Percentiles rank a stretch among this genome's conserved stretches.
Conservation (phyloP, 1,140 invertebrate genomes). For the Drosophila asahinai region DNA sequence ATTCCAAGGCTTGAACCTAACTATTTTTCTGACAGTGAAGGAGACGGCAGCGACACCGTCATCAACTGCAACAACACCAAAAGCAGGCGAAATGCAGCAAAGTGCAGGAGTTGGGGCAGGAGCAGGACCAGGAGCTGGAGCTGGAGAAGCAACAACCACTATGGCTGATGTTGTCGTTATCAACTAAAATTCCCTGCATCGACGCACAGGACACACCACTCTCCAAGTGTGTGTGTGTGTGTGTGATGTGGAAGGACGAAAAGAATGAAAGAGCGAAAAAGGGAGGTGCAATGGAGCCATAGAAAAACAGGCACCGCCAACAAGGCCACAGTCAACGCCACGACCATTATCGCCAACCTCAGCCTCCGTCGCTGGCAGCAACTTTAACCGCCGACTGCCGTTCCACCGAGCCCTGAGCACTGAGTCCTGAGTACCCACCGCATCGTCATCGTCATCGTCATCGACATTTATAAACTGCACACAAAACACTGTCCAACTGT, state of each 20-base stretch:
- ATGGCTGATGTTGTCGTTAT: conserved; percentile 62
- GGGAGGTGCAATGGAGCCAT: conserved; percentile 29
- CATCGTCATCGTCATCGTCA: conserved; percentile 39
- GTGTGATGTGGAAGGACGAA: not conserved
- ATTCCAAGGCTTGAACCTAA: too few relatives aligned
- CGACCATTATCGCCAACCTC: conserved; percentile 67
- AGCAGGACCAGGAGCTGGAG: not conserved
- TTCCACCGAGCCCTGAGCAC: too few relatives aligned
- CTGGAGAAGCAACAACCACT: conserved; percentile 12
- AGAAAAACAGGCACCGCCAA: conserved; percentile 34
- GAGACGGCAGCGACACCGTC: conserved; percentile 47
- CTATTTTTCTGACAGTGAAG: conserved; percentile 1
- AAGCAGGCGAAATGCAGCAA: conserved; percentile 17
- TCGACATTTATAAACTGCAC: conserved; percentile 81
- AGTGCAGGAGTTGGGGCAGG: not conserved
- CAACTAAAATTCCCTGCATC: conserved; percentile 79
- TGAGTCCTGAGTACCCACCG: conserved; percentile 11
- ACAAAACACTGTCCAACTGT: conserved; percentile 72
- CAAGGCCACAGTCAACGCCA: conserved; percentile 39
- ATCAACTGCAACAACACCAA: conserved; percentile 40
- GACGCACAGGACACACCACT: conserved; percentile 55
- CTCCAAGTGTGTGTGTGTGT: not conserved
- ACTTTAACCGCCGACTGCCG: conserved; percentile 10
- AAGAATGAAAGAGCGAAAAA: not conserved
- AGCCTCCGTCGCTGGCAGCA: conserved; percentile 40